These are phyloP conservation scores for Leontocebus nigricollis DNA, from an alignment of 2,797 vertebrate species.

Conservation along the genomic window DNA sequence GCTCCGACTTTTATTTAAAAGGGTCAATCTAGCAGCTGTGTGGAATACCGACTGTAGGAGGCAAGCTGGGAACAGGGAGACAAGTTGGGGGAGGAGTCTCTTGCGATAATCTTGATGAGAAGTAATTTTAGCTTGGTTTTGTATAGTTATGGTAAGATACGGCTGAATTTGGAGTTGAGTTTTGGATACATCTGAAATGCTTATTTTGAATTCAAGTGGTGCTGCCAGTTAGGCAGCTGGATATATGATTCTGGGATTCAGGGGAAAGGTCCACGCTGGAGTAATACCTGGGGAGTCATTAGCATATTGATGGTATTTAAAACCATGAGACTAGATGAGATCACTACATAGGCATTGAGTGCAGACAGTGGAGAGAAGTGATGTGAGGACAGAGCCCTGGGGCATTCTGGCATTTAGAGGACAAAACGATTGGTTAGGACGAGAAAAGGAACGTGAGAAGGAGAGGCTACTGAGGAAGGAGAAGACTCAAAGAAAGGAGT, in stretches of 20 bases:
- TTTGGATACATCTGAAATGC: background rate
- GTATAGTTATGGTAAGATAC: fast-evolving
- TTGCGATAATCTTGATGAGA: background rate
- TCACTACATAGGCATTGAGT: background rate
- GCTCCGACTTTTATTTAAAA: background rate
- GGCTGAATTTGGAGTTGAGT: background rate
- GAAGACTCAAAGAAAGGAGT: background rate
- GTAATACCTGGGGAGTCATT: background rate
- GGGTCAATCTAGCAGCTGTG: background rate
- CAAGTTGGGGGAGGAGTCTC: background rate
- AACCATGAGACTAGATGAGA: background rate
- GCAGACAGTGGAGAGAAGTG: background rate
- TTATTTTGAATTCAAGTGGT: background rate
- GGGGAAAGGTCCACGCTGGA: background rate
- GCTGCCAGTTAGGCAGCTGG: background rate
- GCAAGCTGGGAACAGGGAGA: background rate
- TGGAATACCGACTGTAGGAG: background rate
- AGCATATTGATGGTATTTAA: background rate
- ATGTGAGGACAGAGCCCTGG: background rate
- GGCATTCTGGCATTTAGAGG: background rate
- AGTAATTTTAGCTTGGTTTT: background rate
- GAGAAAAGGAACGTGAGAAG: background rate
- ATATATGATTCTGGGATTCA: background rate
- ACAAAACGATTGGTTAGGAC: background rate
- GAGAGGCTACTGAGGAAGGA: background rate